These are phyloP conservation scores for Oligia latruncula DNA, from an alignment of 2,888 invertebrate genomes.

Conservation along the genomic window DNA sequence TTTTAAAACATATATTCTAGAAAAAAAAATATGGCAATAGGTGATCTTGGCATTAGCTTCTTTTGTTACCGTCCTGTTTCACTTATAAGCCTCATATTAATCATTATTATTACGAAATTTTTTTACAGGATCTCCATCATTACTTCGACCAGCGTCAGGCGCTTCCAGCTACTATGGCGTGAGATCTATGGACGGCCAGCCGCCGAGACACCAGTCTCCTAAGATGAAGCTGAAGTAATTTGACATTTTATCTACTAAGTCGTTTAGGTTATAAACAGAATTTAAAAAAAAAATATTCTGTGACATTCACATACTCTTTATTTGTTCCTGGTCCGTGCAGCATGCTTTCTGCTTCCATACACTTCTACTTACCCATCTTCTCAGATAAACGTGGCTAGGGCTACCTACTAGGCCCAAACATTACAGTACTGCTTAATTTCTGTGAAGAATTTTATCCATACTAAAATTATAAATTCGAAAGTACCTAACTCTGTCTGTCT, in stretches of 20 bases:
- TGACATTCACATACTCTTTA: not conserved
- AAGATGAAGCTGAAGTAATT: constrained; percentile 97
- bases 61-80: not conserved
- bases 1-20: too few species aligned
- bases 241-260: not conserved
- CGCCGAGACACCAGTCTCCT: constrained; percentile 93
- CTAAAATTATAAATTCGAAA: too few species aligned
- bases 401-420: not conserved
- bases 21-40: too few species aligned
- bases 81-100: not conserved
- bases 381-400: not conserved
- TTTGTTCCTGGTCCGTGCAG: not conserved
- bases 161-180: constrained; percentile 91
- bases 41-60: not conserved
- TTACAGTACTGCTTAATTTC: not conserved
- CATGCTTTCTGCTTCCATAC: not conserved
- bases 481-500: too few species aligned
- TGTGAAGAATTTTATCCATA: not conserved
- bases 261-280: not conserved
- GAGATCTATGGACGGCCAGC: constrained; percentile 89
- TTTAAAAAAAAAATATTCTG: not conserved
- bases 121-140: constrained; percentile 89
- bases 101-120: not conserved
- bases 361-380: not conserved
- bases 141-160: constrained; percentile 91